Evolutionary conservation across 1,140 invertebrate genomes (phyloP).

Genomic region (Colletes gigas): DNA sequence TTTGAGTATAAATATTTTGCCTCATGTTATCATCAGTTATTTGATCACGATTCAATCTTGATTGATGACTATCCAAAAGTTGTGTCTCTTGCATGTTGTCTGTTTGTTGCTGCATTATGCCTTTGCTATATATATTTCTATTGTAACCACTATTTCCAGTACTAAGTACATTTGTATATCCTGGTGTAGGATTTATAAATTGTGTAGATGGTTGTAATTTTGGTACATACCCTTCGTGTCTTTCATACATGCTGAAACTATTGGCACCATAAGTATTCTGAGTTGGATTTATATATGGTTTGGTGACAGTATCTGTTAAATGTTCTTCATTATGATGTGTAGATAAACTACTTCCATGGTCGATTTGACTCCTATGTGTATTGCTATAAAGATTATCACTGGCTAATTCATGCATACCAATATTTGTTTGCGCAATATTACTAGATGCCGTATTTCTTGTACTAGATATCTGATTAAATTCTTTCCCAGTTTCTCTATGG

Average conservation of each 20-base stretch:
- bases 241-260: slow-evolving; percentile 31
- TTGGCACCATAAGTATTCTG: slow-evolving; percentile 20
- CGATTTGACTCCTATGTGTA: slow-evolving; percentile 21
- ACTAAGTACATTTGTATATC: slow-evolving; percentile 16
- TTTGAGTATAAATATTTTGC: not conserved
- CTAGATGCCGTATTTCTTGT: not conserved
- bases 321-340: slow-evolving; percentile 38
- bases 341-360: not conserved
- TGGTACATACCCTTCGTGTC: slow-evolving; percentile 16
- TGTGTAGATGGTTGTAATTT: slow-evolving; percentile 29
- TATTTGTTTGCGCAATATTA: slow-evolving; percentile 12
- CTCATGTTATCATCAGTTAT: slow-evolving; percentile 10
- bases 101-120: not conserved
- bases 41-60: slow-evolving; percentile 15
- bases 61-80: slow-evolving; percentile 21
- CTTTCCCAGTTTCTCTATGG: slow-evolving; percentile 46
- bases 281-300: slow-evolving; percentile 24
- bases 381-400: slow-evolving; percentile 36
- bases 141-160: slow-evolving; percentile 20
- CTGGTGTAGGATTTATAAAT: not conserved
- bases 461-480: slow-evolving; percentile 40
- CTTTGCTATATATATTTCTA: slow-evolving; percentile 2
- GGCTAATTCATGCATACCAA: not conserved
- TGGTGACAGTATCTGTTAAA: not conserved
- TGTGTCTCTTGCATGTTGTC: slow-evolving; percentile 10